Conservation (phyloP, 2,888 invertebrate species). For the Serrognathus titanus region DNA sequence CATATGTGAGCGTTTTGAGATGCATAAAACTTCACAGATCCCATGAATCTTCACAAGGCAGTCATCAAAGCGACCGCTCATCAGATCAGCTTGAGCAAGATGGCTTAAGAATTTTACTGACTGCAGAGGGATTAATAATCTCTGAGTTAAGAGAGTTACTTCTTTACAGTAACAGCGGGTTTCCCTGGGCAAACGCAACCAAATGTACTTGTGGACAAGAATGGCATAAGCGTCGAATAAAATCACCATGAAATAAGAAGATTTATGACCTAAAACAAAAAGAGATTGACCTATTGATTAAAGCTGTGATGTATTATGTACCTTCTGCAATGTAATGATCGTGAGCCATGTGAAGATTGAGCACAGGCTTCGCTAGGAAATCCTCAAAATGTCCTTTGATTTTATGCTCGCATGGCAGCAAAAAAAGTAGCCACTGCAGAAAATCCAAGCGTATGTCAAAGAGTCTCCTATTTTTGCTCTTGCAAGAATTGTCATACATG, state of each 20-base stretch:
- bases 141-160: slow-evolving; percentile 33
- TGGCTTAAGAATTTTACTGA: slow-evolving; percentile 33
- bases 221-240: slow-evolving; percentile 32
- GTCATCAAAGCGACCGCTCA: slow-evolving; percentile 33
- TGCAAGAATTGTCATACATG: slow-evolving; percentile 15
- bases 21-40: slow-evolving; percentile 33
- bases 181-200: slow-evolving; percentile 35
- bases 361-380: too few species aligned
- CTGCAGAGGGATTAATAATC: slow-evolving; percentile 35
- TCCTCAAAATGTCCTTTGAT: slow-evolving; percentile 18
- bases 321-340: too few species aligned
- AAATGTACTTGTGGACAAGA: slow-evolving; percentile 29
- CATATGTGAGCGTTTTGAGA: slow-evolving; percentile 7
- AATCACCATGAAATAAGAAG: slow-evolving; percentile 10
- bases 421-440: slow-evolving; percentile 25
- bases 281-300: not conserved
- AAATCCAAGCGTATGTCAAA: slow-evolving; percentile 18
- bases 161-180: slow-evolving; percentile 33
- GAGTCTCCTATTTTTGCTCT: slow-evolving; percentile 11
- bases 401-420: slow-evolving; percentile 26
- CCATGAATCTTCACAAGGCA: slow-evolving; percentile 36
- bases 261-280: not conserved
- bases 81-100: slow-evolving; percentile 37
- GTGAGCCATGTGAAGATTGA: too few species aligned
- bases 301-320: too few species aligned